Base-by-base conservation (phyloP, 2,113 vertebrate species). In the Hemiprocne comata region DNA sequence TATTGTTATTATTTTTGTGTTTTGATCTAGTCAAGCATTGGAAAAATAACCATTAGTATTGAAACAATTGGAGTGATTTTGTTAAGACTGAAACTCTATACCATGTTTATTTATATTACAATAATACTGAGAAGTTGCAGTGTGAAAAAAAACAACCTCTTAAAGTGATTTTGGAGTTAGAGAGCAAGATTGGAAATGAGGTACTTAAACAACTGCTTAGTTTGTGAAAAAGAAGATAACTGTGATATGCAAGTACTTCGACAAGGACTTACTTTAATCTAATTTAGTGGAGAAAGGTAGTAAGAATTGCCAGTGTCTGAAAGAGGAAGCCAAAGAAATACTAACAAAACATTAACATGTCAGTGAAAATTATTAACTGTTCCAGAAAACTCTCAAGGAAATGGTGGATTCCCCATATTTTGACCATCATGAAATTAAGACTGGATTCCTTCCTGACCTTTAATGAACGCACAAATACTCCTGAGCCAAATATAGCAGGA, bases 1-100 rank as follows among this genome's bases (percentile, higher is more conserved):
- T 71, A 92, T 55, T 25, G 29, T 54, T 87, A 94, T 94, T 91
- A 90, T 91, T 91, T 84, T 64, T 89, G 16, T 46, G 18, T 66
- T 93, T 95, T 86, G n/a, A 70, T 81, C 86, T 62, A 40, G n/a
- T 33, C 42, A 89, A 81, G 73, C 69, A 89, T 10, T 77, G 72
- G 46, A 81, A 89, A 65, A 61, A 58, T 38, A 55, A 90, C 74
- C 36, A 58, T 66, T 62, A 92, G n/a, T 73, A 54, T 8, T 34
- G 69, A 89, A 55, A 89, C 51, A 92, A 86, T 7, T 42, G 53
- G 53, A 72, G 53, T 90, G 57, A 60, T 70, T 91, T 89, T 78
- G 46, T 31, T 40, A 85, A 34, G 34, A 33, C 0, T 74, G 73
- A 31, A 66, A 85, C 28, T 62, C 77, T 67, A 0, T 83, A 60